Evolutionary conservation across 2,797 vertebrate genomes (phyloP), one percentile per base, ranked within the genome.

Genomic region (Pelodytes ibericus): DNA sequence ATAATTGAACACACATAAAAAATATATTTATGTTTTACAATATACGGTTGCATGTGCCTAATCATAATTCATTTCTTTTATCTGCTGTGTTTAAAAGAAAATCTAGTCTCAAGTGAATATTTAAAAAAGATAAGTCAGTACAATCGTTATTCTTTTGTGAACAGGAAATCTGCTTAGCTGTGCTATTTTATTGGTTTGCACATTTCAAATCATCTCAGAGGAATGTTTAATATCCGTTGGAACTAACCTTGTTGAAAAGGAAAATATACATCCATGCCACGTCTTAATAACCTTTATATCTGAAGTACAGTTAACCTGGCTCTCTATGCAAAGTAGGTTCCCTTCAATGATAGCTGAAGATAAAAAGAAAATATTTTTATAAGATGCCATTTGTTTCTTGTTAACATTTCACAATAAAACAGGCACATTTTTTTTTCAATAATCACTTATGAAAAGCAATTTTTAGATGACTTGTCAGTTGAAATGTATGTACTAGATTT

Each of bases 161-260:
- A 15, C 51, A 22, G 44, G 51, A 25, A 58, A 25, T 58, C 56
- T 25, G 8, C 24, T 47, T 47, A 47, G 44, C 18, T n/a, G 13
- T 47, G 5, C 16, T 47, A 15, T 47, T 47, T 47, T 47, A 47
- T 47, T 47, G 44, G 44, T 1, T 47, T 13, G 16, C 18, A n/a
- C 44, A 15, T 16, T 15, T 47, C 27, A 58, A 58, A 27, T 58
- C 6, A 58, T 58, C 56, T 27, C 15, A 13, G 56, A 58, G 16
- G 56, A 58, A 58, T 58, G 56, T 58, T 58, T 58, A 58, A 58
- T 58, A 58, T 58, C 56, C 56, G 24, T 58, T 27, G 15, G 24
- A 58, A 27, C 2, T 9, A 16, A 58, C 24, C 33, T 36, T 36
- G 33, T 11, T 36, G 33, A 36, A 36, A 36, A 47, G 13, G 44